Percentiles rank a stretch among this genome's conserved stretches.
These are phyloP conservation scores for Hypanus sabinus DNA, from an alignment of 2,113 vertebrate species.

Conservation along the genomic window DNA sequence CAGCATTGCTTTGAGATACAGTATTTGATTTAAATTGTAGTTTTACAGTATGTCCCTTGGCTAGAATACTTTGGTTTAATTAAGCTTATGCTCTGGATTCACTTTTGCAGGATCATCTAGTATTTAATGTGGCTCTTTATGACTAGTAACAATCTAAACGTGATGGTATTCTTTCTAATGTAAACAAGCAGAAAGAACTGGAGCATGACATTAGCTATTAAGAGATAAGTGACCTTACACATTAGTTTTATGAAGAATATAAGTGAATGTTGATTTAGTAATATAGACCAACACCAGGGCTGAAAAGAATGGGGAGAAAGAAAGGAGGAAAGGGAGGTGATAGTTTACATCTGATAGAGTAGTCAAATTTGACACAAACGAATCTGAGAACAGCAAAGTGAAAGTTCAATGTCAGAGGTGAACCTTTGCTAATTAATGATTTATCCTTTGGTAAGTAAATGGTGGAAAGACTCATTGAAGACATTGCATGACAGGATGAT, in stretches of 20 bases:
- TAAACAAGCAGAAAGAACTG: background rate
- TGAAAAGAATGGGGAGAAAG: background rate
- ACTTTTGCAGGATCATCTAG: background rate
- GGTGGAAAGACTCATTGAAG: background rate
- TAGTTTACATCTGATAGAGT: background rate
- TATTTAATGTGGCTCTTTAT: background rate
- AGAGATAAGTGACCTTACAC: background rate
- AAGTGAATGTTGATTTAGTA: background rate
- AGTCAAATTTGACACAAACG: background rate
- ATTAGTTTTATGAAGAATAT: background rate
- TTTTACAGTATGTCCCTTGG: background rate
- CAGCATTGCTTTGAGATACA: too few species aligned
- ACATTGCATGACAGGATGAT: background rate
- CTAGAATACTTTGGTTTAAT: background rate
- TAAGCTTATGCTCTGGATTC: background rate
- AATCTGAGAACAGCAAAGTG: background rate
- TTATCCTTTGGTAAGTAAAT: background rate
- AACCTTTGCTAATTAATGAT: background rate
- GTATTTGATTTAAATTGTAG: background rate
- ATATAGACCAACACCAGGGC: background rate
- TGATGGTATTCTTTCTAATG: background rate
- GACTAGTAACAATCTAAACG: background rate
- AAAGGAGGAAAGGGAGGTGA: background rate
- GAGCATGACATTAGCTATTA: background rate
- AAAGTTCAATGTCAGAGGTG: background rate